Percentiles rank a stretch among this genome's conserved stretches.
Evolutionary conservation across 2,888 invertebrate genomes (phyloP).

Genomic region (Archaeoteleia sp.): DNA sequence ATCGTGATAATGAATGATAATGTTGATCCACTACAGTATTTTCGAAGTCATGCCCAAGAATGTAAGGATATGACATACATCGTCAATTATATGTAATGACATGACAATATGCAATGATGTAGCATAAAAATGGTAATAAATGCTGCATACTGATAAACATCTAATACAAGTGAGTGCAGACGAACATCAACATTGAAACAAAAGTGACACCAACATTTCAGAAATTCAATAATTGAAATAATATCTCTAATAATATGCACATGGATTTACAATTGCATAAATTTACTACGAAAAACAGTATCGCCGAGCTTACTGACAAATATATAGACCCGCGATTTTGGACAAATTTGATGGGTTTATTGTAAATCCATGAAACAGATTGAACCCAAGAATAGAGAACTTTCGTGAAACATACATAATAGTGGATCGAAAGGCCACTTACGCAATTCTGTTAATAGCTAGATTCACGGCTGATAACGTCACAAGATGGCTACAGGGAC

Average conservation of each 20-base stretch:
- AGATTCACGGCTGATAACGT: conserved; percentile 94
- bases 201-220: conserved; percentile 10
- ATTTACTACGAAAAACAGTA: conserved; percentile 14
- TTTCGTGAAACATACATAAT: conserved; percentile 67
- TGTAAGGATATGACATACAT: conserved; percentile 44
- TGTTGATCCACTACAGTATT: conserved; percentile 42
- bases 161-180: conserved; percentile 63
- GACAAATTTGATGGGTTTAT: too few species aligned
- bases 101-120: conserved; percentile 58
- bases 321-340: too few species aligned
- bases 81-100: conserved; percentile 57
- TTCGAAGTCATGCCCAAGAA: conserved; percentile 41
- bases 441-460: conserved; percentile 94
- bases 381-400: conserved; percentile 54
- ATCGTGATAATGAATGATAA: conserved; percentile 22
- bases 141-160: conserved; percentile 67
- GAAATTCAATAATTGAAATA: conserved; percentile 14
- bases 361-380: conserved; percentile 66
- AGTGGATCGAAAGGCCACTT: conserved; percentile 79
- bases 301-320: conserved; percentile 11
- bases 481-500: conserved; percentile 89
- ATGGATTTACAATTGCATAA: conserved; percentile 63
- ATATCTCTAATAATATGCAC: conserved; percentile 22
- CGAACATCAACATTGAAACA: conserved; percentile 44
- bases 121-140: conserved; percentile 46